Evolutionary conservation across 2,888 invertebrate genomes (phyloP), one percentile per base, ranked within the genome.

Genomic region (Lepeophtheirus nordmannii): DNA sequence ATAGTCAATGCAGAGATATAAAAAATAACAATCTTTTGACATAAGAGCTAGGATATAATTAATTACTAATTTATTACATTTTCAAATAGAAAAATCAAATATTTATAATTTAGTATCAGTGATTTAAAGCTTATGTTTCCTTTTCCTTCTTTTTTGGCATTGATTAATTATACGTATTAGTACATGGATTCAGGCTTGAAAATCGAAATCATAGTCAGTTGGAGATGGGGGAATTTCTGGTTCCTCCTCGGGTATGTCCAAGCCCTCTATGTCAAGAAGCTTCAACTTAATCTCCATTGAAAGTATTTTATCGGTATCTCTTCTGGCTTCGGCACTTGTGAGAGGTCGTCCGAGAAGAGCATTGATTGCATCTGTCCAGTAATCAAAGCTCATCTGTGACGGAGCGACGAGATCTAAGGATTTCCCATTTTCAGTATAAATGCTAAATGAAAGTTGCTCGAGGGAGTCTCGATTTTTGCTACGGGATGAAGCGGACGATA

Each of bases 281-380:
- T 93, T 80, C 59, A 97, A 81, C 76, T 96, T 94, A 67, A 96
- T 90, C 74, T 97, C 96, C 91, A 97, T 93, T 11, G 89, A 89
- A 12, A 97, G 78, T 67, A 97, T 78, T 41, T 87, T 89, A 73
- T 96, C 91, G 71, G 93, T 79, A 77, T 96, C 96, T 75, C 85
- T 86, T 70, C 86, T 85, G 70, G 87, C 87, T 72, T 88, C 86
- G 74, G 86, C 85, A 74, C 93, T 94, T 1, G 80, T 80, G 93
- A 96, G 93, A 75, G 86, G 82, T 72, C 86, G 86, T 22, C 81
- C 81, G 14, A 94, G 78, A 63, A 97, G 78, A 14, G 91, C 87
- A 76, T 92, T 91, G 60, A 96, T 85, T 5, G 93, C 96, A 77
- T 97, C 96, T 0, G 89, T 89, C 96, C 96, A 97, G 76, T 88